These are phyloP conservation scores for Umimayanthus chanpuru DNA, from an alignment of 92 coral and sea anemone genomes.

Conservation along the genomic window DNA sequence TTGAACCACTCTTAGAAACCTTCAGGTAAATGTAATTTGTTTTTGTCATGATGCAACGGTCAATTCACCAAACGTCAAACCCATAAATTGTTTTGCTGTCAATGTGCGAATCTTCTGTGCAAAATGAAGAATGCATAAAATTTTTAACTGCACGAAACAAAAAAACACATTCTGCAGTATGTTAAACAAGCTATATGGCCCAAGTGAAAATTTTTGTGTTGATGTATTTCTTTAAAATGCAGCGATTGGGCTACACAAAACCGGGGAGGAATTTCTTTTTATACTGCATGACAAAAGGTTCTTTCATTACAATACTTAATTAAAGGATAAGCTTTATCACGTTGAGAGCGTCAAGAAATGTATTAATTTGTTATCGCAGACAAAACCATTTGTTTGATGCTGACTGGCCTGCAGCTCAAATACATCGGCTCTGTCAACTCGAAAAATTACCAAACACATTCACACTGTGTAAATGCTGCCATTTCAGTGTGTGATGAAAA, in stretches of 20 bases:
- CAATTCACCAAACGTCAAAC: conserved; percentile 29
- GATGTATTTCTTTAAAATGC: not conserved
- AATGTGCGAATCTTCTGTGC: not conserved
- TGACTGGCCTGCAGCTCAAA: not conserved
- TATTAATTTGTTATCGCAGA: conserved; percentile 6
- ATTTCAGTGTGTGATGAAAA: conserved; percentile 14
- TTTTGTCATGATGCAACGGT: conserved; percentile 28
- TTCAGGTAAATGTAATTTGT: not conserved
- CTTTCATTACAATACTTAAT: conserved; percentile 28
- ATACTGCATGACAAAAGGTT: conserved; percentile 20
- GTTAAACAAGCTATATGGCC: not conserved
- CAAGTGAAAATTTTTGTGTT: not conserved
- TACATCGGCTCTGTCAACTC: conserved; percentile 30
- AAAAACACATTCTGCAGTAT: not conserved
- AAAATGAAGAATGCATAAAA: not conserved
- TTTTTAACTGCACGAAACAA: not conserved
- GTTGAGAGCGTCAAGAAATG: not conserved
- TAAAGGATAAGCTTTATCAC: not conserved
- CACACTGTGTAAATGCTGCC: conserved; percentile 9
- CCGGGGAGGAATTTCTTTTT: not conserved
- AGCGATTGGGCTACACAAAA: not conserved
- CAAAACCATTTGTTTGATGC: not conserved
- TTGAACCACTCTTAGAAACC: not conserved
- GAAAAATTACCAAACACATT: conserved; percentile 1
- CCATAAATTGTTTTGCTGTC: not conserved